Conservation (phyloP, 2,113 vertebrate species). For the Riparia riparia region DNA sequence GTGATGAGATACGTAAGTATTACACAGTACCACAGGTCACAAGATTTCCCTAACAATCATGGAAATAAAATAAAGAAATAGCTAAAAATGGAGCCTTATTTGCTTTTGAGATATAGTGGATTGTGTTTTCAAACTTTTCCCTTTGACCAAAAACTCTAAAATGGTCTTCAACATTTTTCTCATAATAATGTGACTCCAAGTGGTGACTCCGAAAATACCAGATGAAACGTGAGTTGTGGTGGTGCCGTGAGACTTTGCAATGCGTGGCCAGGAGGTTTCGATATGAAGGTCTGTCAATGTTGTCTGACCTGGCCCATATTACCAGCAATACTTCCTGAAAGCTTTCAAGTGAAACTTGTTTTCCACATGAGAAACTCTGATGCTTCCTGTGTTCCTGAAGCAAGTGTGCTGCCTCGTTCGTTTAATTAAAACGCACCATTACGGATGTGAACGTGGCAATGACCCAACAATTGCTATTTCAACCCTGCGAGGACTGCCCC, state of each 20-base stretch:
- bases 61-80: background rate
- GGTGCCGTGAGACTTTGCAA: background rate
- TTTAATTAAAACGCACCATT: background rate
- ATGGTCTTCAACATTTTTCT: background rate
- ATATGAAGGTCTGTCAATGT: background rate
- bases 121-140: background rate
- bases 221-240: background rate
- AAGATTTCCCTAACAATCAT: background rate
- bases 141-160: background rate
- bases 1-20: background rate
- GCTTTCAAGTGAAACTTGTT: constrained; percentile 12
- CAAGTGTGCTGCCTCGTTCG: background rate
- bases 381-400: constrained; percentile 23
- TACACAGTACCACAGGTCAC: background rate
- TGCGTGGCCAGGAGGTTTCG: background rate
- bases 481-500: accelerated
- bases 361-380: background rate
- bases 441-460: background rate
- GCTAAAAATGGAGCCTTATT: background rate
- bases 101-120: background rate
- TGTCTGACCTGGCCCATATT: background rate
- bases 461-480: background rate
- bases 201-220: background rate
- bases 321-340: background rate
- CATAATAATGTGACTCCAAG: background rate